Percentiles rank a stretch among this genome's conserved stretches.
These are phyloP conservation scores for Phalacrocorax carbo DNA, from an alignment of 2,113 vertebrate genomes.

Conservation along the genomic window DNA sequence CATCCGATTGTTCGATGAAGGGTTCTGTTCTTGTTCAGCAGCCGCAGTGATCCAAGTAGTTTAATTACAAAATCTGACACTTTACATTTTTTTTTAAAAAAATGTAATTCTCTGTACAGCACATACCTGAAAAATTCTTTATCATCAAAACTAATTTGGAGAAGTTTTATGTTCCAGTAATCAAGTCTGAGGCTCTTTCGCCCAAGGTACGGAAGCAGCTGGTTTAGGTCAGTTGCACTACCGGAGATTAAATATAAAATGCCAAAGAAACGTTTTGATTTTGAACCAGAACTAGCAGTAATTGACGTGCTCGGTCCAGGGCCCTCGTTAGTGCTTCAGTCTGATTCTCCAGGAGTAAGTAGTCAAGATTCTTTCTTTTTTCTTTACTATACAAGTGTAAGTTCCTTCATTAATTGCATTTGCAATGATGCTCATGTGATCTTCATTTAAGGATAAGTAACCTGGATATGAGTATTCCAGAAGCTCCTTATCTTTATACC, in stretches of 20 bases:
- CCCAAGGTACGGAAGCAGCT: not conserved
- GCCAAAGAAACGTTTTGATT: not conserved
- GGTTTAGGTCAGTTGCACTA: not conserved
- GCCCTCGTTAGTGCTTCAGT: slow-evolving; percentile 68
- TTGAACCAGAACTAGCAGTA: not conserved
- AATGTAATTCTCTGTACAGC: slow-evolving; percentile 15
- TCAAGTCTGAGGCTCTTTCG: not conserved
- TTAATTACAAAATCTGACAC: not conserved
- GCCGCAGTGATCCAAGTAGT: not conserved
- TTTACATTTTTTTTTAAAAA: not conserved
- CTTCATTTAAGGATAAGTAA: slow-evolving; percentile 88
- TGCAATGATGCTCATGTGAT: slow-evolving; percentile 92
- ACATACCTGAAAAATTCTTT: not conserved
- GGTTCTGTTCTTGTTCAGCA: not conserved
- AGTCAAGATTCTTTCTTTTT: slow-evolving; percentile 86
- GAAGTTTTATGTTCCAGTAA: not conserved
- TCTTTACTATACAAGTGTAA: slow-evolving; percentile 92
- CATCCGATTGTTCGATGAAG: not conserved
- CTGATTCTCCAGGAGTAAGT: slow-evolving; percentile 94
- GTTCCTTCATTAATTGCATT: slow-evolving; percentile 96
- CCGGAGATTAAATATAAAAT: not conserved
- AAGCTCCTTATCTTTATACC: slow-evolving; percentile 96
- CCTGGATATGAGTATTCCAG: slow-evolving; percentile 92
- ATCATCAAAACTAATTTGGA: not conserved
- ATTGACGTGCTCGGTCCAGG: not conserved